A percentile compares a stretch with the other conserved stretches of the same genome.
Evolutionary conservation across 1,140 invertebrate species (phyloP).

Genomic region (Apis mellifera): DNA sequence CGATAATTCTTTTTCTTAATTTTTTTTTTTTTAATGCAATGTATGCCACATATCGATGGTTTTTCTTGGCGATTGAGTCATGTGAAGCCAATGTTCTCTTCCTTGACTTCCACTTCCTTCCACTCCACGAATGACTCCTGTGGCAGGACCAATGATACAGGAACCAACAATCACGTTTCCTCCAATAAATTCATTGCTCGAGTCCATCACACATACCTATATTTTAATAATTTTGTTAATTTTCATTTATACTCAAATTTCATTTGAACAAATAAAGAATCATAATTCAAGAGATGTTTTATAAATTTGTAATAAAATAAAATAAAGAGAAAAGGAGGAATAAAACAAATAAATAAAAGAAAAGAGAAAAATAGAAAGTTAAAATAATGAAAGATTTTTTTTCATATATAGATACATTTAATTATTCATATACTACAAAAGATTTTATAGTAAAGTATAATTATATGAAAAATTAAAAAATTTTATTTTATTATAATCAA

Average conservation of each 20-base stretch:
- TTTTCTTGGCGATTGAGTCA: conserved; percentile 90
- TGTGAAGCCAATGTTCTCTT: conserved; percentile 89
- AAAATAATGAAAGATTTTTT: background rate
- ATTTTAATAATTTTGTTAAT: background rate
- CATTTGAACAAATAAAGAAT: background rate
- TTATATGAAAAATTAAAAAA: background rate
- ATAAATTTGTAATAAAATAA: background rate
- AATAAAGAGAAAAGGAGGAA: no score
- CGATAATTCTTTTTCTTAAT: no score
- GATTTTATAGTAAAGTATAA: no score
- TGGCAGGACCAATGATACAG: conserved; percentile 86
- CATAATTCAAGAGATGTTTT: background rate
- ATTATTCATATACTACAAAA: no score
- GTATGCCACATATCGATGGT: conserved; percentile 93
- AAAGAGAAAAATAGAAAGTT: no score
- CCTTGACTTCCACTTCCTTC: conserved; percentile 70
- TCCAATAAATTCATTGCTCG: conserved; percentile 85
- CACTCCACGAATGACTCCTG: conserved; percentile 79
- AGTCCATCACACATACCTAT: conserved; percentile 84
- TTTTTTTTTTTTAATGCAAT: conserved; percentile 74
- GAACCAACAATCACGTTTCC: conserved; percentile 87
- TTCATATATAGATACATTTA: no score
- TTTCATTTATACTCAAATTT: no score
- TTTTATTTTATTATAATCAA: background rate
- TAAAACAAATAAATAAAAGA: no score